A percentile compares a stretch with the other conserved stretches of the same genome.
These are phyloP conservation scores for Heliothis virescens DNA, from an alignment of 1,140 invertebrate genomes.

Conservation along the genomic window DNA sequence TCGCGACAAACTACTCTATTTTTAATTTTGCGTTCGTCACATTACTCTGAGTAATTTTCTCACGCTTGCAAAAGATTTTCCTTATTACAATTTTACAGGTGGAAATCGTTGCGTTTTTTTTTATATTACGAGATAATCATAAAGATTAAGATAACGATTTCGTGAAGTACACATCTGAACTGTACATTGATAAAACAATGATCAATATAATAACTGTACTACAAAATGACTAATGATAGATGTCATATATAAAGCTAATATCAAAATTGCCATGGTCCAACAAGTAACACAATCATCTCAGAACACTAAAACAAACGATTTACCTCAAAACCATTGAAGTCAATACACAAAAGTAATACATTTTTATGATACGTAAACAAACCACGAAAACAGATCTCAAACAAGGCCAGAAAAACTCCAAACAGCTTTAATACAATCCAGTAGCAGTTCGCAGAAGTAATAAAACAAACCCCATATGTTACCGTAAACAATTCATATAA, in stretches of 20 bases:
- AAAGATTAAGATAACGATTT: too few species aligned
- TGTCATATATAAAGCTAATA: too few species aligned
- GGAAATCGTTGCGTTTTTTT: neutral
- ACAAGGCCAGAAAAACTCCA: neutral
- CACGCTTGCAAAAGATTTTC: neutral
- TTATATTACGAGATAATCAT: too few species aligned
- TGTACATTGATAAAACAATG: too few species aligned
- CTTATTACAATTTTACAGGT: neutral
- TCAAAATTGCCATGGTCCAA: too few species aligned
- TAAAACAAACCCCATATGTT: conserved; percentile 38
- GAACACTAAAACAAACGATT: neutral
- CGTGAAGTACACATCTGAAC: too few species aligned
- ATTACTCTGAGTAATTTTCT: neutral
- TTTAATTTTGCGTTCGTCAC: conserved; percentile 16
- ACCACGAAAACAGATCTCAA: neutral
- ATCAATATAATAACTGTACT: too few species aligned
- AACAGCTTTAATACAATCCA: conserved; percentile 28
- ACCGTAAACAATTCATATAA: conserved; percentile 36
- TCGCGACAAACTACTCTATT: conserved; percentile 9
- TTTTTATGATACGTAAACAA: conserved; percentile 8
- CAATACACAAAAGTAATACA: neutral
- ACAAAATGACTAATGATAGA: too few species aligned
- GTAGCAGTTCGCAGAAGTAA: conserved; percentile 18
- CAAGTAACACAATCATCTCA: neutral
- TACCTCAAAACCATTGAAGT: neutral